A percentile compares a stretch with the other conserved stretches of the same genome.
These are phyloP conservation scores for Dreissena rostriformis DNA, from an alignment of 1,140 invertebrate species.

Conservation along the genomic window DNA sequence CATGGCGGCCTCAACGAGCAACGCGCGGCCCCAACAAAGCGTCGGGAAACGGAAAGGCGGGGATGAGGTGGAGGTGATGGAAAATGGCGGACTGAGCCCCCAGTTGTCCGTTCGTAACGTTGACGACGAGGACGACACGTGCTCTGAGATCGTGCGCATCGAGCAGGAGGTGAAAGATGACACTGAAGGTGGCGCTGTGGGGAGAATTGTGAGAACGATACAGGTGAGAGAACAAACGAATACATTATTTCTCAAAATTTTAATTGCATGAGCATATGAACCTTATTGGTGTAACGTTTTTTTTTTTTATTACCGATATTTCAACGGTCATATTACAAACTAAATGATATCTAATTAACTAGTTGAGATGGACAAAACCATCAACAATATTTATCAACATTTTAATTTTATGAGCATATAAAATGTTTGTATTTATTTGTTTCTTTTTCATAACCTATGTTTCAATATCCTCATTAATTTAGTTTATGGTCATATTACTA, in stretches of 20 bases:
- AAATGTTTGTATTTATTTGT: too few relatives aligned
- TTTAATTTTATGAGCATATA: too few relatives aligned
- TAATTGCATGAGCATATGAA: too few relatives aligned
- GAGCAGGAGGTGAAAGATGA: slow-evolving; percentile 70
- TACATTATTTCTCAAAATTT: not conserved
- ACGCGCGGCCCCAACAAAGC: not conserved
- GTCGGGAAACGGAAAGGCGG: slow-evolving; percentile 36
- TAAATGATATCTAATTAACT: too few relatives aligned
- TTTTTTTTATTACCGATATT: too few relatives aligned
- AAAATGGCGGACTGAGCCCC: slow-evolving; percentile 78
- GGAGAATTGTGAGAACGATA: slow-evolving; percentile 74
- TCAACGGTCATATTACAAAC: too few relatives aligned
- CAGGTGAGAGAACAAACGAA: slow-evolving; percentile 66
- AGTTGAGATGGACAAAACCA: too few relatives aligned
- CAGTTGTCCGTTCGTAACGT: slow-evolving; percentile 72
- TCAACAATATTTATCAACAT: too few relatives aligned
- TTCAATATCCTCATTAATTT: too few relatives aligned
- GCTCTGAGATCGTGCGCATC: slow-evolving; percentile 78
- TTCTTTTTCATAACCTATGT: too few relatives aligned
- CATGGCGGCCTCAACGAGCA: slow-evolving; percentile 16
- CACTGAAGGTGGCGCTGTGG: slow-evolving; percentile 65
- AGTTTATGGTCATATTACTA: too few relatives aligned
- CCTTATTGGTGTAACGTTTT: too few relatives aligned
- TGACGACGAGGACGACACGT: slow-evolving; percentile 76
- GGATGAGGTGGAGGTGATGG: slow-evolving; percentile 74